Percentiles rank a stretch among this genome's conserved stretches.
These are phyloP conservation scores for Tupiocoris notatus DNA, from an alignment of 2,888 invertebrate genomes.

Conservation along the genomic window DNA sequence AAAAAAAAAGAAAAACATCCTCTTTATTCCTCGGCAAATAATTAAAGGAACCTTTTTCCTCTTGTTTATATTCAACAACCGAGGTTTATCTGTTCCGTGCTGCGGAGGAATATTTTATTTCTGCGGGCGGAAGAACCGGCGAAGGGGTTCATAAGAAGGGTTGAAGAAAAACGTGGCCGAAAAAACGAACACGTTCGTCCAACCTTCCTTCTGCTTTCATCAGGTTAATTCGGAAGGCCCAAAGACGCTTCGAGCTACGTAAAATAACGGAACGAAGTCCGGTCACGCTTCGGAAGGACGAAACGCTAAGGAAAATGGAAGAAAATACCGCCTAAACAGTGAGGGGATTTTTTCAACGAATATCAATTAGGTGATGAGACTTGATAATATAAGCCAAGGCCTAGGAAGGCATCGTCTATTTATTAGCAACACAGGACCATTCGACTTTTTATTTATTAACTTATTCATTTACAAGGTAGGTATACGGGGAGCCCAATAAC, in stretches of 20 bases:
- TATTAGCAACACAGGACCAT: too few species aligned
- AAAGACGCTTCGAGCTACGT: neutral
- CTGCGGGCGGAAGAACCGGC: neutral
- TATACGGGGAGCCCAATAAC: too few species aligned
- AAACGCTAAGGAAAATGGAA: neutral
- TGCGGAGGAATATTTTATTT: constrained; percentile 38
- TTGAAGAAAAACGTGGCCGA: constrained; percentile 14
- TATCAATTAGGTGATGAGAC: too few species aligned
- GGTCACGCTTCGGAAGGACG: constrained; percentile 15
- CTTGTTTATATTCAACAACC: constrained; percentile 22
- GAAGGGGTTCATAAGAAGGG: neutral
- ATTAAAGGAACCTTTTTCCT: constrained; percentile 14
- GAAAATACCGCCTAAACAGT: too few species aligned
- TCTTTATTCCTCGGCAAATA: constrained; percentile 9
- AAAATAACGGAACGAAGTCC: constrained; percentile 16
- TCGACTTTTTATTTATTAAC: too few species aligned
- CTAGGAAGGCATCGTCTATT: too few species aligned
- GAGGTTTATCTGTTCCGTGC: constrained; percentile 38
- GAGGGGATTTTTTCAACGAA: too few species aligned
- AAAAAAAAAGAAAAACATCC: neutral
- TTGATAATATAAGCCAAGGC: too few species aligned
- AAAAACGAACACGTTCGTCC: constrained; percentile 24
- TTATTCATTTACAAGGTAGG: too few species aligned
- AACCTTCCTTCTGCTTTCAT: constrained; percentile 1
- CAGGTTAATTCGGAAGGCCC: constrained; percentile 15